phyloP scores from a whole-genome alignment of 1,140 invertebrate species.

The Popillia japonica region DNA sequence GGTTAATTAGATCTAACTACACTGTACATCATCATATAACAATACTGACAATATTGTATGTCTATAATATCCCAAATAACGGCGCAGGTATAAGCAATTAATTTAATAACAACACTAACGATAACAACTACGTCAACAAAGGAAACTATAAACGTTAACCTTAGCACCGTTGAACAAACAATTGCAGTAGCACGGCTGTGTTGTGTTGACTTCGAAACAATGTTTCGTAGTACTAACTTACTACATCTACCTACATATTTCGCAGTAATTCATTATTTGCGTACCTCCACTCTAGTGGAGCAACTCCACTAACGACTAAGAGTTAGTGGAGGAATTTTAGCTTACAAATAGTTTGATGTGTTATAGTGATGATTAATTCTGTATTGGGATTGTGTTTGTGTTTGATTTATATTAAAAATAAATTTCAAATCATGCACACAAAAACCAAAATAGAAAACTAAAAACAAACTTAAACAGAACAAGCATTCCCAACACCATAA shows the following conservation, averaged over 20 bases:
- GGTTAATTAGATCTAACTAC: background rate
- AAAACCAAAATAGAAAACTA: background rate
- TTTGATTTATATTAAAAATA: background rate
- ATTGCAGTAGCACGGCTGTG: background rate
- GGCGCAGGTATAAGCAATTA: background rate
- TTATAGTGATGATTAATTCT: no score
- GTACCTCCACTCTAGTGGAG: no score
- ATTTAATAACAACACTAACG: background rate
- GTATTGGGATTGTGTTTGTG: no score
- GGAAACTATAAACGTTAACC: background rate
- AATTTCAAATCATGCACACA: background rate
- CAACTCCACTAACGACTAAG: no score
- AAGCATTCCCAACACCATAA: slow-evolving; percentile 37
- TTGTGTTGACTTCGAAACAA: slow-evolving; percentile 12
- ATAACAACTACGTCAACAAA: background rate
- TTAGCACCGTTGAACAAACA: slow-evolving; percentile 12
- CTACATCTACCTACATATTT: background rate
- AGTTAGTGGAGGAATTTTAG: no score
- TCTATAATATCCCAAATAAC: background rate
- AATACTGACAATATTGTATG: background rate
- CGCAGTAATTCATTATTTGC: background rate
- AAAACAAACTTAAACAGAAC: background rate
- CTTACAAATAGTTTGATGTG: no score
- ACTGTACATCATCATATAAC: background rate
- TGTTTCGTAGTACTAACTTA: background rate